Evolutionary conservation across 2,888 invertebrate genomes (phyloP).

Genomic region (Notodonta dromedarius): DNA sequence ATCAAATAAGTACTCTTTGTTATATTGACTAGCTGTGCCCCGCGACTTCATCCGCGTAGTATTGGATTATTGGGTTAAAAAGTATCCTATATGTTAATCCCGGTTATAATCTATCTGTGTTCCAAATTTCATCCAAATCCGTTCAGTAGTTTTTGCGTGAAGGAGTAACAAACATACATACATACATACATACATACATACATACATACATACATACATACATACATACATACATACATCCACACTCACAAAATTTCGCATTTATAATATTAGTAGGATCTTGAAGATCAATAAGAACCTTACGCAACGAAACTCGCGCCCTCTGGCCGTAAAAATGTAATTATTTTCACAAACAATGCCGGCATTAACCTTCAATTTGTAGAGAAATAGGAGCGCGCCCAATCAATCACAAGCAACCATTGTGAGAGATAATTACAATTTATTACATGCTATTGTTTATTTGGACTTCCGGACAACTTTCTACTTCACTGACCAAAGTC

Average conservation of each 20-base stretch:
- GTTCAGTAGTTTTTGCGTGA: too few species aligned
- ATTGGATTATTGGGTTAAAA: too few species aligned
- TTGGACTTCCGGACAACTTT: slow-evolving; percentile 24
- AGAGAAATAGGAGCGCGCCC: slow-evolving; percentile 9
- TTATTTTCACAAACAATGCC: slow-evolving; percentile 21
- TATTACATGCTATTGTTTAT: slow-evolving; percentile 32
- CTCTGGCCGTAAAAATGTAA: background rate
- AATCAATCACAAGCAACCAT: slow-evolving; percentile 31
- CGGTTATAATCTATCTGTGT: too few species aligned
- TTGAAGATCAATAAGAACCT: background rate
- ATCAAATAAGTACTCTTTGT: background rate
- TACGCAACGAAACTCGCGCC: background rate
- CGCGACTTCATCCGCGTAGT: too few species aligned
- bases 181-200: too few species aligned
- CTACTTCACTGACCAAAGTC: slow-evolving; percentile 29
- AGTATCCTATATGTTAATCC: too few species aligned
- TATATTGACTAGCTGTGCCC: background rate
- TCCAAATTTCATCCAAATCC: too few species aligned
- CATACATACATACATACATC: too few species aligned
- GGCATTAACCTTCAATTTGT: slow-evolving; percentile 24
- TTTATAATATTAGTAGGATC: too few species aligned
- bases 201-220: too few species aligned
- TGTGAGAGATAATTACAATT: slow-evolving; percentile 29
- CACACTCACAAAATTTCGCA: too few species aligned
- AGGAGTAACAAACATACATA: too few species aligned